These are phyloP conservation scores for Tetheella fluctuosa DNA, from an alignment of 2,888 invertebrate species.

Conservation along the genomic window DNA sequence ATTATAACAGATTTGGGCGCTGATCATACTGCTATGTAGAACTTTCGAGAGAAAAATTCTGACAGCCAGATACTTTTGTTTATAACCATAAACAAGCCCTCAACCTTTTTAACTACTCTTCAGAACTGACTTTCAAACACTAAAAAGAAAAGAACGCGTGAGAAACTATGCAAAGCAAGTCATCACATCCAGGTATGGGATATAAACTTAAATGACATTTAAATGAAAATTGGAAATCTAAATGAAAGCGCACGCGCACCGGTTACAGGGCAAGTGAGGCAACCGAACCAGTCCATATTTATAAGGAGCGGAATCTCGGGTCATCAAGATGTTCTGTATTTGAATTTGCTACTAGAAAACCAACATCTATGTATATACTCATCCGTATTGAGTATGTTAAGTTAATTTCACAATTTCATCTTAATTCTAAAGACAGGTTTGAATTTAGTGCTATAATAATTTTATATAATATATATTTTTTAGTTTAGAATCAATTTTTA, in stretches of 20 bases:
- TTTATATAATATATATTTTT: too few relatives aligned
- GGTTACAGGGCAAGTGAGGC: background rate
- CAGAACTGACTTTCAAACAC: too few relatives aligned
- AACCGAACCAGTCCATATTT: background rate
- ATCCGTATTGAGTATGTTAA: background rate
- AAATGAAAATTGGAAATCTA: background rate
- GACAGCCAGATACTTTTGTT: too few relatives aligned
- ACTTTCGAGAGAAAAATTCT: too few relatives aligned
- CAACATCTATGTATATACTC: background rate
- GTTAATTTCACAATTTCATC: background rate
- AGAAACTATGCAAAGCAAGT: background rate
- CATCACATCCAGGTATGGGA: background rate
- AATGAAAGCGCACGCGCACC: slow-evolving; percentile 6
- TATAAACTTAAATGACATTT: background rate
- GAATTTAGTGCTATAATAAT: too few relatives aligned
- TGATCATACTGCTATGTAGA: too few relatives aligned
- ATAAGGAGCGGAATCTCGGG: background rate
- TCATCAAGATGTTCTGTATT: background rate
- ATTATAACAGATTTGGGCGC: too few relatives aligned
- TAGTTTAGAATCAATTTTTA: too few relatives aligned
- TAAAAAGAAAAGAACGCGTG: background rate
- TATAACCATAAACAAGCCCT: too few relatives aligned
- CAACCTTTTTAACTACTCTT: too few relatives aligned
- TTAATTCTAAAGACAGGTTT: background rate
- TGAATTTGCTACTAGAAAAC: slow-evolving; percentile 1